These are phyloP conservation scores for Polylopha cassiicola DNA, from an alignment of 2,888 invertebrate genomes.

Conservation along the genomic window DNA sequence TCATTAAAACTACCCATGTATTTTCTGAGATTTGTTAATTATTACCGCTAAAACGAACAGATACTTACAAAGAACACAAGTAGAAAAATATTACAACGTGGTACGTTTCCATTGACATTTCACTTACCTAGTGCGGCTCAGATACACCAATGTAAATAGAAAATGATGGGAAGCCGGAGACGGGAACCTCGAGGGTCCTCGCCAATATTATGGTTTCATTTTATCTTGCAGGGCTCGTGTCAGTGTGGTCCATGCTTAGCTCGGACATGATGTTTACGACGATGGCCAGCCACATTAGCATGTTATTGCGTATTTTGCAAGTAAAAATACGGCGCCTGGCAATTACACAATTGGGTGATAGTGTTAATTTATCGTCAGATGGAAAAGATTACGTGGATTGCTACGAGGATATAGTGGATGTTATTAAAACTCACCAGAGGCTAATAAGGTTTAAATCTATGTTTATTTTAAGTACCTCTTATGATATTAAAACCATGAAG, in stretches of 20 bases:
- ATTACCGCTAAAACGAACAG: too few species aligned
- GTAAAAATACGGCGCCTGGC: conserved; percentile 47
- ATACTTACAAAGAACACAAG: too few species aligned
- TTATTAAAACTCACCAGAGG: conserved; percentile 53
- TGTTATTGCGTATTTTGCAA: conserved; percentile 53
- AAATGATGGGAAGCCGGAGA: too few species aligned
- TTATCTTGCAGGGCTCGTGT: conserved; percentile 40
- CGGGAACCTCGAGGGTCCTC: too few species aligned
- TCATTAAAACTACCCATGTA: too few species aligned
- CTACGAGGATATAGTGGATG: conserved; percentile 44
- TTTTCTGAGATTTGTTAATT: too few species aligned
- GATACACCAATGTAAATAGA: too few species aligned
- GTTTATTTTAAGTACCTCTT: too few species aligned
- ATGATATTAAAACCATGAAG: too few species aligned
- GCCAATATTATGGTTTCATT: background rate
- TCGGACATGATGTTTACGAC: conserved; percentile 59
- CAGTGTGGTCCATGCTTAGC: conserved; percentile 55
- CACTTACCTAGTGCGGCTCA: too few species aligned
- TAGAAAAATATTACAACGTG: too few species aligned
- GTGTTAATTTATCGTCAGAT: background rate
- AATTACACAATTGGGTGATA: conserved; percentile 1
- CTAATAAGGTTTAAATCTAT: conserved; percentile 61
- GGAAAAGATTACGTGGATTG: conserved; percentile 29
- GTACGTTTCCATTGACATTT: too few species aligned
- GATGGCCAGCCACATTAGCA: conserved; percentile 61